Percentiles rank a stretch among this genome's conserved stretches.
Conservation (phyloP, 2,888 invertebrate species). For the Nymphalis c-album region DNA sequence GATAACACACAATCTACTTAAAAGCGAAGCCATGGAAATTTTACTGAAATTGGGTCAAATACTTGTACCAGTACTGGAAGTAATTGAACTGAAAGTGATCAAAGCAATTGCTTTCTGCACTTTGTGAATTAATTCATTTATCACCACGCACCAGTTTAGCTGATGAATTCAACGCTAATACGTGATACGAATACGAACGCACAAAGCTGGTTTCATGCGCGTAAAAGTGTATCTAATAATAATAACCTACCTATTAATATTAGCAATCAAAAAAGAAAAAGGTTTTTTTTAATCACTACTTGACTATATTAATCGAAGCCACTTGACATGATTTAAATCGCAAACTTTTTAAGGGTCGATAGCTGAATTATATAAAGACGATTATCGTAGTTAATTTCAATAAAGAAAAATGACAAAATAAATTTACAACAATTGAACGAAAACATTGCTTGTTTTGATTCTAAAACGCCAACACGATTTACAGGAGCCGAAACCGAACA, state of each 20-base stretch:
- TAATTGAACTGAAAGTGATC: constrained; percentile 30
- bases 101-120: constrained; percentile 27
- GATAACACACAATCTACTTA: constrained; percentile 22
- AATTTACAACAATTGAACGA: background rate
- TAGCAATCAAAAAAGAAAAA: too few species aligned
- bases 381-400: too few species aligned
- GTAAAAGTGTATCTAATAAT: too few species aligned
- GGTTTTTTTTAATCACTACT: too few species aligned
- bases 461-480: constrained; percentile 27
- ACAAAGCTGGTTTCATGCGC: too few species aligned
- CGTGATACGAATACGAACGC: background rate
- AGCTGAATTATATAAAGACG: too few species aligned
- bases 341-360: too few species aligned
- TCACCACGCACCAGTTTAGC: background rate
- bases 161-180: background rate
- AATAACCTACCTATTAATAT: too few species aligned
- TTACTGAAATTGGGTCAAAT: constrained; percentile 29
- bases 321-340: too few species aligned
- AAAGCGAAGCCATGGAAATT: constrained; percentile 18
- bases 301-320: too few species aligned
- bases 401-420: background rate
- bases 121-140: constrained; percentile 20
- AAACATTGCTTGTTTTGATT: constrained; percentile 6
- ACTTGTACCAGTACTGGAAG: constrained; percentile 15
- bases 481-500: constrained; percentile 45